Percentiles rank a stretch among this genome's conserved stretches.
Conservation (phyloP, 2,888 invertebrate species). For the Dugesia japonica region DNA sequence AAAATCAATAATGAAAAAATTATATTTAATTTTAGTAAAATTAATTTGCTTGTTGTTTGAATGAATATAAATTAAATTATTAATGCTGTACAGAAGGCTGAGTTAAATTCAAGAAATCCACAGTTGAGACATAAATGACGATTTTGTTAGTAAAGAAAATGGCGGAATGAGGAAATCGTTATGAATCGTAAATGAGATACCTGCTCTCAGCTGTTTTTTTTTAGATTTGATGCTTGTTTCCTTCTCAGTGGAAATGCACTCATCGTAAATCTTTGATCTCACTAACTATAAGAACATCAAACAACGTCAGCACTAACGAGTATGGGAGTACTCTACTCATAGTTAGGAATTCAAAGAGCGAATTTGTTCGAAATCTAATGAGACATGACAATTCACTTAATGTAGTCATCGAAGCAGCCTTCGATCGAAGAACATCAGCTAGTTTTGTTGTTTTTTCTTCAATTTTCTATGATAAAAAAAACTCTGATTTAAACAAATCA, state of each 20-base stretch:
- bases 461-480: not conserved
- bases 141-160: not conserved
- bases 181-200: not conserved
- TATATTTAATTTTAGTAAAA: not conserved
- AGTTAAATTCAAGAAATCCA: too few species aligned
- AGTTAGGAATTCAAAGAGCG: not conserved
- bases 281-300: not conserved
- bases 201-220: not conserved
- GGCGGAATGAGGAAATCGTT: not conserved
- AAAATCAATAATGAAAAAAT: not conserved
- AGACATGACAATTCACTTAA: not conserved
- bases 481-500: not conserved
- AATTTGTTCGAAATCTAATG: not conserved
- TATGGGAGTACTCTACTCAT: not conserved
- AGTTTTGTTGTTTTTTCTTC: not conserved
- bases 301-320: not conserved
- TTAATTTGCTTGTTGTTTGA: not conserved
- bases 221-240: not conserved
- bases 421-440: not conserved
- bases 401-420: not conserved
- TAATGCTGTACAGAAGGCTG: not conserved
- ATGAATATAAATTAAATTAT: not conserved
- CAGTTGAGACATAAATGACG: not conserved
- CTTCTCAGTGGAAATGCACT: not conserved
- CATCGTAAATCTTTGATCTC: not conserved